Conservation (phyloP, 2,113 vertebrate genomes). For the Daboia siamensis region DNA sequence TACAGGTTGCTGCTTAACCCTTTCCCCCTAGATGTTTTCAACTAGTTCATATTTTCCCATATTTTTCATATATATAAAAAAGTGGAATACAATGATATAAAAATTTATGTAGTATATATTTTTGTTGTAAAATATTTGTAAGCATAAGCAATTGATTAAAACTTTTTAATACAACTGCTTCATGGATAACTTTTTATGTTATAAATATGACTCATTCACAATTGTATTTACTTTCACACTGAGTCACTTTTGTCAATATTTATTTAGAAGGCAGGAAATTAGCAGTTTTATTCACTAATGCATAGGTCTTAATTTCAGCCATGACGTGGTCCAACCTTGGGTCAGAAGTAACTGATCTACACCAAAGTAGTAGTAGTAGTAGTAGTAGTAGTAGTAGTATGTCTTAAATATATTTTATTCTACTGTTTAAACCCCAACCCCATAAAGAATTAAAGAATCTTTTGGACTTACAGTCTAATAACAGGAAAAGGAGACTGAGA, state of each 20-base stretch:
- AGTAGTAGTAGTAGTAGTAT: neutral
- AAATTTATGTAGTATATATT: neutral
- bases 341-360: neutral
- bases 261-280: neutral
- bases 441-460: neutral
- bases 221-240: slow-evolving; percentile 7
- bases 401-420: neutral
- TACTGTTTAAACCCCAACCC: neutral
- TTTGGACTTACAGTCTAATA: neutral
- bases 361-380: neutral
- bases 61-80: neutral
- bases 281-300: neutral
- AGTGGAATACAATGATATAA: neutral
- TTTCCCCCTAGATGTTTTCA: neutral
- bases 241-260: slow-evolving; percentile 11
- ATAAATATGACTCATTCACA: slow-evolving; percentile 8
- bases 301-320: neutral
- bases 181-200: neutral
- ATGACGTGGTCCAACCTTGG: neutral
- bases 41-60: neutral
- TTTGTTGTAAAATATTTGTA: neutral
- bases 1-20: neutral
- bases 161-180: neutral
- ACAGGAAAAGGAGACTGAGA: neutral
- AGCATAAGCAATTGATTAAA: neutral